Conservation (phyloP, 1,140 invertebrate genomes). For the Anastatus disparis region DNA sequence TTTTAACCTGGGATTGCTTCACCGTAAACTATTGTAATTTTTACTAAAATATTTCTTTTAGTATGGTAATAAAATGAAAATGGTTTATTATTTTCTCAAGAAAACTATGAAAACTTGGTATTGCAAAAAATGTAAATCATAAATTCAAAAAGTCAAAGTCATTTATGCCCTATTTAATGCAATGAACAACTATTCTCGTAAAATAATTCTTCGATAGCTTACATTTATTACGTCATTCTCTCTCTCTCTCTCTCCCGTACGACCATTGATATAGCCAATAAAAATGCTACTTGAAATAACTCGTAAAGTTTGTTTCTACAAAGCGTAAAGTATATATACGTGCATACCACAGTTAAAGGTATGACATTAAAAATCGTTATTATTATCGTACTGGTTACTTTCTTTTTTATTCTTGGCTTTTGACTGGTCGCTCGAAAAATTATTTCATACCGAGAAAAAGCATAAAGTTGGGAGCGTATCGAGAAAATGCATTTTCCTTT, state of each 20-base stretch:
- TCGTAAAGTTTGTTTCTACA: not conserved
- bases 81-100: too few relatives aligned
- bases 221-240: not conserved
- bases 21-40: too few relatives aligned
- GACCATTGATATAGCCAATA: not conserved
- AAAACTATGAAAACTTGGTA: too few relatives aligned
- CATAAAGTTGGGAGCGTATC: slow-evolving; percentile 1
- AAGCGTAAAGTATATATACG: too few relatives aligned
- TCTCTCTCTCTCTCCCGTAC: not conserved
- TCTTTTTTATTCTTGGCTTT: too few relatives aligned
- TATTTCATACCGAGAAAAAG: not conserved
- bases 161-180: too few relatives aligned
- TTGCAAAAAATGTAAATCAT: too few relatives aligned
- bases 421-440: not conserved
- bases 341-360: not conserved
- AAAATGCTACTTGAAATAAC: not conserved
- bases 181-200: not conserved
- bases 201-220: not conserved
- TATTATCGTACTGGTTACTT: slow-evolving; percentile 14
- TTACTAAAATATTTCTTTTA: too few relatives aligned
- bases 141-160: too few relatives aligned
- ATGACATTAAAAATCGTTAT: not conserved
- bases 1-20: too few relatives aligned
- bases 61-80: too few relatives aligned
- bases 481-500: not conserved